These are phyloP conservation scores for Anorthoa munda DNA, from an alignment of 2,888 invertebrate genomes.

Conservation along the genomic window DNA sequence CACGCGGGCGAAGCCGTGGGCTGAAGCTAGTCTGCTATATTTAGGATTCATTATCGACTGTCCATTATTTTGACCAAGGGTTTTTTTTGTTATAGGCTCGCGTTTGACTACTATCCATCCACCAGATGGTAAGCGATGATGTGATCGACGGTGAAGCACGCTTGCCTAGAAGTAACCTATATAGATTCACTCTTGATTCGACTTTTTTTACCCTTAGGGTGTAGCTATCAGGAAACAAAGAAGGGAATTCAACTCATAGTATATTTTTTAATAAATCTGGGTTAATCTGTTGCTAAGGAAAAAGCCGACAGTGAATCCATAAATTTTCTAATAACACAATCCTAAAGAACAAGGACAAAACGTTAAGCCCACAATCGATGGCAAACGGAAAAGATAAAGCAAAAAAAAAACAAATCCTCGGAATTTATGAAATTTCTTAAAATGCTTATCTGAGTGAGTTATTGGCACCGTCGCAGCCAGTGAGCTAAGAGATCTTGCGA, in stretches of 20 bases:
- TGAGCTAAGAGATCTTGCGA: slow-evolving; percentile 60
- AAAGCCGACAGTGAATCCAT: slow-evolving; percentile 15
- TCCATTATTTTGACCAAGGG: background rate
- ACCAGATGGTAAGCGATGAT: too few species aligned
- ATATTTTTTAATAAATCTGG: background rate
- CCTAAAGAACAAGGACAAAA: slow-evolving; percentile 31
- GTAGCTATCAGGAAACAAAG: too few species aligned
- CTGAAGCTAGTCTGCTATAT: background rate
- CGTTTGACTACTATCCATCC: too few species aligned
- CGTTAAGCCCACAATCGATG: slow-evolving; percentile 46
- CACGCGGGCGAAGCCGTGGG: too few species aligned
- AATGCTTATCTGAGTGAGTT: slow-evolving; percentile 66
- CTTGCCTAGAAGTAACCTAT: too few species aligned
- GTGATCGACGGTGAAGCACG: too few species aligned
- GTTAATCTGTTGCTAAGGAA: background rate
- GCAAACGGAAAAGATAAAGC: slow-evolving; percentile 50
- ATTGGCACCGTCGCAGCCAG: slow-evolving; percentile 64
- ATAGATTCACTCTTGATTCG: too few species aligned
- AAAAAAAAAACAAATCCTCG: slow-evolving; percentile 42
- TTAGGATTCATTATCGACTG: slow-evolving; percentile 24
- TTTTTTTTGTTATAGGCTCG: background rate
- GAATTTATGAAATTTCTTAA: slow-evolving; percentile 62
- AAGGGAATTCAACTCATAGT: background rate
- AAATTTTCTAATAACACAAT: slow-evolving; percentile 44
- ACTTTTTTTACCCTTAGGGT: too few species aligned